Conservation (phyloP, 64 coral and sea anemone species). For the Montipora sp. region DNA sequence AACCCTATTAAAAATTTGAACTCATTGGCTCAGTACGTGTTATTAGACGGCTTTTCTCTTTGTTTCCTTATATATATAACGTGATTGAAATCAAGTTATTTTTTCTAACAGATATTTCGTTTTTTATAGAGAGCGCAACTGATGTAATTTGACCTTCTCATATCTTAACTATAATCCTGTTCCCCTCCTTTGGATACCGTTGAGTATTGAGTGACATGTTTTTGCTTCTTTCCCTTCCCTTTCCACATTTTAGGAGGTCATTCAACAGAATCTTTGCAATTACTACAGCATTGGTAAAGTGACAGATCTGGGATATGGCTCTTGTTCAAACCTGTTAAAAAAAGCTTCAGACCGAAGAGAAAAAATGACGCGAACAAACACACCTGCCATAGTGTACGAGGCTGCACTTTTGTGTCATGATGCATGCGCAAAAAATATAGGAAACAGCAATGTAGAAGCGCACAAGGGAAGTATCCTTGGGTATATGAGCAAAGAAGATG, state of each 20-base stretch:
- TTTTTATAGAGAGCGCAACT: no score
- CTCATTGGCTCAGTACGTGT: no score
- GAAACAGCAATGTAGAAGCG: background rate
- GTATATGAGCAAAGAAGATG: conserved; percentile 41
- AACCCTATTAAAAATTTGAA: no score
- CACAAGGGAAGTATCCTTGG: conserved; percentile 31
- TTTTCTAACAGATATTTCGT: no score
- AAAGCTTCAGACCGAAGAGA: conserved; percentile 5
- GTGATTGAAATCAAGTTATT: no score
- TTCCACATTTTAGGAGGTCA: conserved; percentile 5
- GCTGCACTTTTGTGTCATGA: conserved; percentile 19
- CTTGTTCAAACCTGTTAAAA: background rate
- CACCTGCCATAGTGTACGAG: conserved; percentile 35
- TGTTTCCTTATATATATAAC: no score
- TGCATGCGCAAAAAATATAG: background rate
- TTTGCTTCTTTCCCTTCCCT: background rate
- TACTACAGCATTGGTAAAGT: conserved; percentile 29
- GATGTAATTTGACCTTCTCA: no score
- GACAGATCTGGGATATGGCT: conserved; percentile 38
- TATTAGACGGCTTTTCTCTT: no score
- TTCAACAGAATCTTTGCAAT: conserved; percentile 19
- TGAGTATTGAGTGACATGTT: no score
- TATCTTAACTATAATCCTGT: no score
- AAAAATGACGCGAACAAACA: background rate
- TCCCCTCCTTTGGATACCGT: no score